Evolutionary conservation across 2,888 invertebrate species (phyloP).

Genomic region (Aricia artaxerxes): DNA sequence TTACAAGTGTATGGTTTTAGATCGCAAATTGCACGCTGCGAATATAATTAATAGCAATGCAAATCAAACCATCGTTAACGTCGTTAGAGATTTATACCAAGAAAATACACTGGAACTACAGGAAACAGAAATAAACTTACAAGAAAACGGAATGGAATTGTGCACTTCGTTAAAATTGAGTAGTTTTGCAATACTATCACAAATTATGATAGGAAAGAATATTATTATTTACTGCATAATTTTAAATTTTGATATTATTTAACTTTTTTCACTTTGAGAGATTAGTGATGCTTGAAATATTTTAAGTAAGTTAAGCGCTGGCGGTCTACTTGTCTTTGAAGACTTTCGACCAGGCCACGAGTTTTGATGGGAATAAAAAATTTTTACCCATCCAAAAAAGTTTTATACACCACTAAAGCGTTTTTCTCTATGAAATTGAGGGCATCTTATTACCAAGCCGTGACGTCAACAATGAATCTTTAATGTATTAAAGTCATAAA

Average conservation of each 20-base stretch:
- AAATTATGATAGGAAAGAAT: not conserved
- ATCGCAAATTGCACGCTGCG: not conserved
- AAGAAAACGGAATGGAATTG: not conserved
- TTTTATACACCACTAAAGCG: not conserved
- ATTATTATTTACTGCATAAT: no score
- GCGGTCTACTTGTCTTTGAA: no score
- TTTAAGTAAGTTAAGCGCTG: no score
- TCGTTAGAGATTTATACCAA: not conserved
- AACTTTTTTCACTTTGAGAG: no score
- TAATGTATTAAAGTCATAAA: not conserved
- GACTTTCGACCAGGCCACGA: no score
- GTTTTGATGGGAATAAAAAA: not conserved
- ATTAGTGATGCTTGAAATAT: no score
- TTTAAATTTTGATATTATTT: no score
- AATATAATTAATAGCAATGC: not conserved
- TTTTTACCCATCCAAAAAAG: not conserved
- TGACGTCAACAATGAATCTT: not conserved
- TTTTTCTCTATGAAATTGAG: not conserved
- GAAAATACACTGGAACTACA: not conserved
- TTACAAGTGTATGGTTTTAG: not conserved
- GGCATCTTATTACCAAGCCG: not conserved
- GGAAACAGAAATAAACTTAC: not conserved
- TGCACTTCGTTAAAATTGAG: not conserved
- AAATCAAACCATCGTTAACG: not conserved
- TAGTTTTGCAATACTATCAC: not conserved